A percentile compares a stretch with the other conserved stretches of the same genome.
phyloP scores from a whole-genome alignment of 2,888 invertebrate species.

The Calameuta filiformis region DNA sequence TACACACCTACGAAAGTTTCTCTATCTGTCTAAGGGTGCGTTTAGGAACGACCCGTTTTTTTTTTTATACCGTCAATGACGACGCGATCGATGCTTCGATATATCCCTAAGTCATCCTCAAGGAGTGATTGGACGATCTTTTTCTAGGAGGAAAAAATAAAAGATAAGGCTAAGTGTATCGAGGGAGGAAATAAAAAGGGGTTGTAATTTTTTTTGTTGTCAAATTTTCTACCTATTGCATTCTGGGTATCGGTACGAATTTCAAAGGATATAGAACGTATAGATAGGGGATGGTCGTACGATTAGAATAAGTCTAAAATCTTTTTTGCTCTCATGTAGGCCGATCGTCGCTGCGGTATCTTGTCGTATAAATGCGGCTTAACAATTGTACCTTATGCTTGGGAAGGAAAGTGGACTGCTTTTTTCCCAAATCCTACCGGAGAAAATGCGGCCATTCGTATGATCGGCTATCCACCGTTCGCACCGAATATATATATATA shows the following conservation, averaged over 20 bases:
- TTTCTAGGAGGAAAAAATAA: not conserved
- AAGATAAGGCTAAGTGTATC: not conserved
- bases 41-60: not conserved
- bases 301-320: not conserved
- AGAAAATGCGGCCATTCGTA: conserved; percentile 65
- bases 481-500: not conserved
- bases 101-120: not conserved
- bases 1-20: not conserved
- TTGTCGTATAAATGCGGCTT: conserved; percentile 4
- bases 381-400: not conserved
- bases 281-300: not conserved
- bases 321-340: not conserved
- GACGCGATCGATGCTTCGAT: not conserved
- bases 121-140: not conserved
- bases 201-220: not conserved
- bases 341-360: not conserved
- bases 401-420: conserved; percentile 43
- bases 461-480: conserved; percentile 55
- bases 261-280: not conserved
- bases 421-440: conserved; percentile 49
- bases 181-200: not conserved
- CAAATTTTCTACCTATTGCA: not conserved
- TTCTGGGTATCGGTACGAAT: not conserved
- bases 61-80: not conserved
- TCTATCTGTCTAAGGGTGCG: conserved; percentile 1